A percentile compares a stretch with the other conserved stretches of the same genome.
Conservation (phyloP, 2,113 vertebrate genomes). For the Sinocyclocheilus rhinocerous region DNA sequence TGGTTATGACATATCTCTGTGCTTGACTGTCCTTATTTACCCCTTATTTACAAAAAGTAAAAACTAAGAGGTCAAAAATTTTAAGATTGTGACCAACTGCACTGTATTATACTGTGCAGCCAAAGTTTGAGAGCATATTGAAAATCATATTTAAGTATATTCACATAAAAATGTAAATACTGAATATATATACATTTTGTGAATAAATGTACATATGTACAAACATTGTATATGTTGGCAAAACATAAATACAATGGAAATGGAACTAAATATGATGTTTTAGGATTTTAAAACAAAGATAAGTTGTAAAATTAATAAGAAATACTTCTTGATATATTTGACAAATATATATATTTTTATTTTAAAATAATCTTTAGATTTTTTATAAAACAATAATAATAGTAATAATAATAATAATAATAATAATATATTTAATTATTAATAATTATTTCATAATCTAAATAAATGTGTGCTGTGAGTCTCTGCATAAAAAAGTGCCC, state of each 20-base stretch:
- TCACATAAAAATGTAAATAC: background rate
- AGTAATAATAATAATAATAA: no score
- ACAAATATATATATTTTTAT: no score
- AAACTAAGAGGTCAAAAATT: background rate
- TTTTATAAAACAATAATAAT: no score
- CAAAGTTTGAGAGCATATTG: background rate
- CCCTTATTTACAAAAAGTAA: background rate
- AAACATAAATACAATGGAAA: background rate
- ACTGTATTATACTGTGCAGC: background rate
- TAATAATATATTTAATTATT: no score
- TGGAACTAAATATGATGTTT: background rate
- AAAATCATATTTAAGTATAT: background rate
- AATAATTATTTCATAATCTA: no score
- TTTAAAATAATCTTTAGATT: no score
- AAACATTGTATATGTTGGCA: background rate
- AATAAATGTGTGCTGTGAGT: no score
- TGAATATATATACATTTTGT: no score
- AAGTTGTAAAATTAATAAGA: background rate
- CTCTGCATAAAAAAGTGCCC: no score
- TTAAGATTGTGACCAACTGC: background rate
- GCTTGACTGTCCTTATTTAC: background rate
- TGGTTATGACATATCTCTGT: constrained; percentile 65
- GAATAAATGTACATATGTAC: background rate
- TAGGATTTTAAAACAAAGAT: background rate
- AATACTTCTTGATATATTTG: background rate